Conservation (phyloP, 1,140 invertebrate genomes). For the Conus ventricosus region DNA sequence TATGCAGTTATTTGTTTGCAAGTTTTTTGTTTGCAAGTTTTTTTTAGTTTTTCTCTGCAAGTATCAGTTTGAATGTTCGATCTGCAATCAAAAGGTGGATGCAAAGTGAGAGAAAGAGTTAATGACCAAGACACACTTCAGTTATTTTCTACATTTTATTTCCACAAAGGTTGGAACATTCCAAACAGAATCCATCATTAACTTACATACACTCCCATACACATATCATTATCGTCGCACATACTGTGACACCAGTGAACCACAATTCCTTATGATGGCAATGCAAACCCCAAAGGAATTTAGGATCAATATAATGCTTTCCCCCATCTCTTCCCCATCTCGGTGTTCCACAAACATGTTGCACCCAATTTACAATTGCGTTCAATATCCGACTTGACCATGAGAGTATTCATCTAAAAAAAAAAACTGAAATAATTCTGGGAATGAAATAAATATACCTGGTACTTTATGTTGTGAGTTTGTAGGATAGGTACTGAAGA, state of each 20-base stretch:
- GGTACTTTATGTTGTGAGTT: neutral
- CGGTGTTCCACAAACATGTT: neutral
- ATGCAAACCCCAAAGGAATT: neutral
- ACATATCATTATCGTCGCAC: neutral
- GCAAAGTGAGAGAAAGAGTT: too few species aligned
- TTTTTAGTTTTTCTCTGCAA: too few species aligned
- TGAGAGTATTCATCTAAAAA: neutral
- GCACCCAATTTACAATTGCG: neutral
- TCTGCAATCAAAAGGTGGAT: too few species aligned
- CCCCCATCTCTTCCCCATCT: neutral
- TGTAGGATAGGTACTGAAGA: too few species aligned
- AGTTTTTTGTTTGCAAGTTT: too few species aligned
- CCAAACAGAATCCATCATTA: slow-evolving; percentile 1
- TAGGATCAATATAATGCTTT: neutral
- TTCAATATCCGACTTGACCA: neutral
- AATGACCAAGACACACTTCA: neutral
- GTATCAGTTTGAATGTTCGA: too few species aligned
- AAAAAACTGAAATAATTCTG: neutral
- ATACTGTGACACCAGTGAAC: neutral
- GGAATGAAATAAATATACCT: neutral
- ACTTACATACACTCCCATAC: neutral
- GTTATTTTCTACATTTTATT: slow-evolving; percentile 5
- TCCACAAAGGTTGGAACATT: neutral
- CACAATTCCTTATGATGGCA: neutral
- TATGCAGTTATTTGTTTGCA: too few species aligned